Conservation (phyloP, 2,113 vertebrate genomes). For the Penelope pileata region DNA sequence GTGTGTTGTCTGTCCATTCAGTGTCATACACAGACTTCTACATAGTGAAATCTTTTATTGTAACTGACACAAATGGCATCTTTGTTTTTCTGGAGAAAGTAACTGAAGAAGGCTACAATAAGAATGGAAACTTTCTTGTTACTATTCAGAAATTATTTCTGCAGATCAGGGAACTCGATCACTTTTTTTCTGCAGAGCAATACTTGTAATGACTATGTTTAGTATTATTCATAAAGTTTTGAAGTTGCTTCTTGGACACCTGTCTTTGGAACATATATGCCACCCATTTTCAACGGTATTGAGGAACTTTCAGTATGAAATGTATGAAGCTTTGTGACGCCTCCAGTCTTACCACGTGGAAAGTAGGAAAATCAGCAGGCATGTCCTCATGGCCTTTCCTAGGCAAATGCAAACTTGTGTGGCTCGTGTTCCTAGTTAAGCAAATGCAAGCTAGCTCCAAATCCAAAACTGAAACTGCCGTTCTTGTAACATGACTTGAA, state of each 20-base stretch:
- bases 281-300: not conserved
- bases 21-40: not conserved
- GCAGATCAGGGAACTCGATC: not conserved
- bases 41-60: not conserved
- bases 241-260: not conserved
- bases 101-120: not conserved
- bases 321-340: not conserved
- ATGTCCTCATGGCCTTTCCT: not conserved
- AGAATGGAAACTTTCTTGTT: not conserved
- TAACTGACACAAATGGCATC: not conserved
- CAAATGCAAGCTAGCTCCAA: not conserved
- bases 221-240: not conserved
- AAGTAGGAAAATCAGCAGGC: not conserved
- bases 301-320: not conserved
- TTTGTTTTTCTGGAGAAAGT: not conserved
- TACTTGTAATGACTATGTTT: too few species aligned
- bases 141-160: not conserved
- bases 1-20: not conserved
- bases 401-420: not conserved
- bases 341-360: not conserved
- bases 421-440: not conserved
- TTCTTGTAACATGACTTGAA: not conserved
- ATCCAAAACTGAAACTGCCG: not conserved
- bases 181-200: too few species aligned
- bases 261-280: not conserved